phyloP scores from a whole-genome alignment of 64 coral and sea anemone species.

The Trachythela sp. region DNA sequence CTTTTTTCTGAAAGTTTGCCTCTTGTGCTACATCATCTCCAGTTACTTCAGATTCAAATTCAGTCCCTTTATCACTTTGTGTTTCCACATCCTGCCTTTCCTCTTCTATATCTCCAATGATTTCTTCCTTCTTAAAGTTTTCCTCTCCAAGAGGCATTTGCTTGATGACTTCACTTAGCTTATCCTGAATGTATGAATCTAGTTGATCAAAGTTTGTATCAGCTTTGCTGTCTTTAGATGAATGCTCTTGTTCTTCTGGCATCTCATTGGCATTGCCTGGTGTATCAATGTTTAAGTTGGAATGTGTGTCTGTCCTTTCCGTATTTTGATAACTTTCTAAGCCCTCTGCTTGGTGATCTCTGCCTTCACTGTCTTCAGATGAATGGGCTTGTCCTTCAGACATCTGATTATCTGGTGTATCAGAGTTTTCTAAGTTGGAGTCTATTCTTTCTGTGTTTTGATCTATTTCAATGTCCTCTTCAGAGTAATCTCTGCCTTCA shows the following conservation, averaged over 20 bases:
- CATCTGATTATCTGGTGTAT: not conserved
- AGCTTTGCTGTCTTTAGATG: too few relatives aligned
- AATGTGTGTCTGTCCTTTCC: not conserved
- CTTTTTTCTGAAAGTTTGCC: conserved; percentile 40
- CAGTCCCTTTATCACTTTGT: not conserved
- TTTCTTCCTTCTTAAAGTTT: not conserved
- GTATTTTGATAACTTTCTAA: not conserved
- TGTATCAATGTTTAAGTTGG: too few relatives aligned
- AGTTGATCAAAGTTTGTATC: too few relatives aligned
- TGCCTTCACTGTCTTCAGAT: too few relatives aligned
- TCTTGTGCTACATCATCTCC: conserved; percentile 47
- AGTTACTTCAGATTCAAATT: conserved; percentile 41
- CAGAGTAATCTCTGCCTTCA: not conserved
- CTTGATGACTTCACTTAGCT: too few relatives aligned
- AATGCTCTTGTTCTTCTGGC: not conserved
- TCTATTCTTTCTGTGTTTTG: not conserved
- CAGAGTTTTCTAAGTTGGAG: not conserved
- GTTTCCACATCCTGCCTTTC: not conserved
- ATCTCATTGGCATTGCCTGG: not conserved
- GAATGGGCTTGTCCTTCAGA: not conserved
- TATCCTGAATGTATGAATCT: too few relatives aligned
- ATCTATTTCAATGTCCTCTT: not conserved
- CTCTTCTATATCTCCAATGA: not conserved
- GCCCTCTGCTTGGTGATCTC: too few relatives aligned
- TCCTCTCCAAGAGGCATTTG: not conserved